A percentile compares a stretch with the other conserved stretches of the same genome.
phyloP scores from a whole-genome alignment of 2,888 invertebrate species.

The Erebia aethiops region DNA sequence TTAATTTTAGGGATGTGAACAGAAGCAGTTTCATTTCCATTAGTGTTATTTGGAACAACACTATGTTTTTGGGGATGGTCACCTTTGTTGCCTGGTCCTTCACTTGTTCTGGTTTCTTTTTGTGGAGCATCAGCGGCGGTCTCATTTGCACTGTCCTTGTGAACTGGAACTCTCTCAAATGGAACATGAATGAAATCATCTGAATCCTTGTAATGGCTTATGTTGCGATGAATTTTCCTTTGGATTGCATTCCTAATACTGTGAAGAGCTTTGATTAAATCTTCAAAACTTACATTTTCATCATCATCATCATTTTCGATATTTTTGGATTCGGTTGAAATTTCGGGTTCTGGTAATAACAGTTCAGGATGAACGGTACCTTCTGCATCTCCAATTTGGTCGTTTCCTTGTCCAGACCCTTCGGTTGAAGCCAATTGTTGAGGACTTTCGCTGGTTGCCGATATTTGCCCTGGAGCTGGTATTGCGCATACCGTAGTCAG shows the following conservation, averaged over 20 bases:
- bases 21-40: constrained; percentile 1
- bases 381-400: neutral
- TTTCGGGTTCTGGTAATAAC: neutral
- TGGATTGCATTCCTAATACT: neutral
- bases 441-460: neutral
- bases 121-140: neutral
- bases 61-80: neutral
- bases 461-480: constrained; percentile 39
- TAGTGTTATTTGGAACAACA: neutral
- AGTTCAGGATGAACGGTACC: too few relatives aligned
- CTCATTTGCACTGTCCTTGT: neutral
- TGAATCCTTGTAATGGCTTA: constrained; percentile 5
- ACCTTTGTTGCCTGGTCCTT: neutral
- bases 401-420: neutral
- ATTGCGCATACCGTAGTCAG: constrained; percentile 56
- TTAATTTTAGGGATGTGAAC: neutral
- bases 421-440: neutral
- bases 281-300: neutral
- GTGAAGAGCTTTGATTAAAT: neutral
- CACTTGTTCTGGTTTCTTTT: neutral
- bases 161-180: neutral
- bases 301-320: neutral
- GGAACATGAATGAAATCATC: neutral
- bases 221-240: neutral
- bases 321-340: neutral